Evolutionary conservation across 2,797 vertebrate species (phyloP), one percentile per base, ranked within the genome.

Genomic region (Tragelaphus eurycerus): DNA sequence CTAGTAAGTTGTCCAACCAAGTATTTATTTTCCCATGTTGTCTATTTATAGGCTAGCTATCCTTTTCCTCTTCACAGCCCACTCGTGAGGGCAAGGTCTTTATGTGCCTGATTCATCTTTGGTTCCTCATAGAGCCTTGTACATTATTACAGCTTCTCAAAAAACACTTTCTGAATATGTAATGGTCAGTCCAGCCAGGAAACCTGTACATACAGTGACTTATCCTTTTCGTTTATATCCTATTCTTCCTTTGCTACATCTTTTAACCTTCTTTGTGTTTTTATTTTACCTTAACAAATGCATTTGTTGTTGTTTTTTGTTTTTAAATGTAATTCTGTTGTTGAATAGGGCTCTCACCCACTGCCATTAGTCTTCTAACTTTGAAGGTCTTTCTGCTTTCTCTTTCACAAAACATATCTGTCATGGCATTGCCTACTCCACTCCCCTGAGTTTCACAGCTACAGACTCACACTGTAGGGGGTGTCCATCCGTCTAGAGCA

Each of bases 401-500:
- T 96, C 43, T 85, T 76, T 60, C 67, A 90, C 54, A 93, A 94
- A 97, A 93, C 74, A 82, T 78, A 86, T 59, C 95, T 94, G 89
- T 59, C 12, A 43, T 90, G 76, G 85, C 78, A 62, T 87, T 94
- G 89, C 92, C 71, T 96, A 54, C 94, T 92, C 29, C 74, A 83
- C 62, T 93, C 90, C 89, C 79, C 16, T 31, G 87, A 96, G 97
- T 84, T 79, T 93, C 87, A 43, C 46, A 93, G 90, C 85, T 89
- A 81, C 71, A 98, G 96, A 92, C 48, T 97, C 88, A 86, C 90
- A 57, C 94, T 48, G 54, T 90, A 82, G 90, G 83, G 95, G 93
- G 64, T 97, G 98, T 98, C 97, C 97, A 97, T 98, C 97, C 93
- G 31, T 98, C 97, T 94, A 97, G 97, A 97, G 95, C 95, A 96